A percentile compares a stretch with the other conserved stretches of the same genome.
phyloP scores from a whole-genome alignment of 2,797 vertebrate genomes.

The Champsocephalus esox region DNA sequence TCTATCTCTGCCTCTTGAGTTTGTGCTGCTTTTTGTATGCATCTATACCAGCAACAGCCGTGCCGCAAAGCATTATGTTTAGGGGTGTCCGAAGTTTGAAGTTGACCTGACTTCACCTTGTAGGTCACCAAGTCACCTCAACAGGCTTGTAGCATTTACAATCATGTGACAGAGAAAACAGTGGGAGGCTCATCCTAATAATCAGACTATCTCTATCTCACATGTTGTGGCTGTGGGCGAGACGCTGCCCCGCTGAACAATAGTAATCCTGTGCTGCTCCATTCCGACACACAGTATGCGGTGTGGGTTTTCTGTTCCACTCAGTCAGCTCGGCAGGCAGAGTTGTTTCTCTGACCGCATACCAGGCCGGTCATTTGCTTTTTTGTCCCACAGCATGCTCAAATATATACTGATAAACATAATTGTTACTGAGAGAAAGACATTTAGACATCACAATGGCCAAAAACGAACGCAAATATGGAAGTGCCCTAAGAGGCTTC shows the following conservation, averaged over 20 bases:
- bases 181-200: slow-evolving; percentile 6
- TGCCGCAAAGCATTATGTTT: background rate
- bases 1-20: background rate
- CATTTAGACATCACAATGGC: slow-evolving; percentile 13
- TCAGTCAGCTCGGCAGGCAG: slow-evolving; percentile 34
- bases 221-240: slow-evolving; percentile 52
- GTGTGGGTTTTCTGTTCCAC: slow-evolving; percentile 60
- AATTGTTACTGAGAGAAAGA: slow-evolving; percentile 38
- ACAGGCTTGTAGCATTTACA: slow-evolving; percentile 6
- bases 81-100: slow-evolving; percentile 14
- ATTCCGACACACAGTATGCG: slow-evolving; percentile 32
- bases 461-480: slow-evolving; percentile 1
- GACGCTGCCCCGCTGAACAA: slow-evolving; percentile 61
- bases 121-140: background rate
- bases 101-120: slow-evolving; percentile 43
- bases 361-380: slow-evolving; percentile 56
- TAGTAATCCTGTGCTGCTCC: slow-evolving; percentile 47
- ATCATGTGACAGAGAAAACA: slow-evolving; percentile 34
- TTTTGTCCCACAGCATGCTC: slow-evolving; percentile 35
- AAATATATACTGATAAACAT: slow-evolving; percentile 25
- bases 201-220: slow-evolving; percentile 8
- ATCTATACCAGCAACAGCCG: too few species aligned
- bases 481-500: slow-evolving; percentile 21
- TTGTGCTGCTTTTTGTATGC: background rate
- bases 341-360: slow-evolving; percentile 44